Conservation (phyloP, 2,888 invertebrate genomes). For the Mythimna loreyi region DNA sequence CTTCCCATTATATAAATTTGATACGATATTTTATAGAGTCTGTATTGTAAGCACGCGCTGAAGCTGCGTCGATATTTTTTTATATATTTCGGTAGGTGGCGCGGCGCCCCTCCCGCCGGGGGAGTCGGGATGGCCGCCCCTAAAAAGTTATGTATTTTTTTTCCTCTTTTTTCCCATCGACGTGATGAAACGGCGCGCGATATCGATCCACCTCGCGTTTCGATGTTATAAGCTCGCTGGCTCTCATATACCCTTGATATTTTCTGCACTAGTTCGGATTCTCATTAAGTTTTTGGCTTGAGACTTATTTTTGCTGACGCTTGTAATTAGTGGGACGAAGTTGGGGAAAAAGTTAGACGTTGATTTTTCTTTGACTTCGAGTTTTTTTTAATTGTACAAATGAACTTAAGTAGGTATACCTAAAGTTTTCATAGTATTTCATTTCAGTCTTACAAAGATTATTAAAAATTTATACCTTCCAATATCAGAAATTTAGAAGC, state of each 20-base stretch:
- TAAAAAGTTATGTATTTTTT: constrained; percentile 91
- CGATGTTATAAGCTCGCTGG: constrained; percentile 59
- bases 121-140: constrained; percentile 81
- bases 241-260: constrained; percentile 50
- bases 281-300: constrained; percentile 45
- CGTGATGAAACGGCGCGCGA: constrained; percentile 87
- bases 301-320: constrained; percentile 43
- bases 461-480: too few relatives aligned
- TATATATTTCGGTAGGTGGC: constrained; percentile 75
- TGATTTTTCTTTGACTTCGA: constrained; percentile 23
- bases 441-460: background rate
- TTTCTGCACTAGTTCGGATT: constrained; percentile 52
- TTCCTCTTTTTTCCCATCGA: constrained; percentile 89
- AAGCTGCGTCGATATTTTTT: constrained; percentile 79
- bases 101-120: constrained; percentile 6
- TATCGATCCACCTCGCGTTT: constrained; percentile 83
- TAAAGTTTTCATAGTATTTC: background rate
- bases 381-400: background rate
- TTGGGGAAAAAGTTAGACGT: constrained; percentile 5
- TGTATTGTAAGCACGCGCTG: constrained; percentile 86
- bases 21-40: constrained; percentile 85
- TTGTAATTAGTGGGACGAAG: constrained; percentile 31
- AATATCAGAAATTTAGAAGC: too few relatives aligned
- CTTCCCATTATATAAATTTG: constrained; percentile 87
- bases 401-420: background rate